Evolutionary conservation across 2,888 invertebrate genomes (phyloP).

Genomic region (Meghimatium bilineatum): DNA sequence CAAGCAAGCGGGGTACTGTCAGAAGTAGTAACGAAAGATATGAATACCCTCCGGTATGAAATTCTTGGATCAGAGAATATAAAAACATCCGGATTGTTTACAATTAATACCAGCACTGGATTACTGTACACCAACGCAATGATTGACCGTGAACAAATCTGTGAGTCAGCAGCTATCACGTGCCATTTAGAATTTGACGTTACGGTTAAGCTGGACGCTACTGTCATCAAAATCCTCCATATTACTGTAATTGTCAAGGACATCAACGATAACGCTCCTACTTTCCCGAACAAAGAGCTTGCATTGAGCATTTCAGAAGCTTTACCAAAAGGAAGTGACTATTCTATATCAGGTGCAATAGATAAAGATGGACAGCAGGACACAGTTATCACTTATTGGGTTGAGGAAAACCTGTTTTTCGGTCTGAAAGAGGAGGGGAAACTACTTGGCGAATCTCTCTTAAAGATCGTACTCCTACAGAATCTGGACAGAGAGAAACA

Average conservation of each 20-base stretch:
- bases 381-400: slow-evolving; percentile 46
- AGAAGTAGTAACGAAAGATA: slow-evolving; percentile 9
- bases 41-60: slow-evolving; percentile 42
- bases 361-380: slow-evolving; percentile 51
- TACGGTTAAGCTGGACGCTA: slow-evolving; percentile 55
- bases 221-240: slow-evolving; percentile 58
- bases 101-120: slow-evolving; percentile 49
- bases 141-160: slow-evolving; percentile 53
- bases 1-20: slow-evolving; percentile 43
- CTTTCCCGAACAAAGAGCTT: slow-evolving; percentile 57
- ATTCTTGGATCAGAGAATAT: slow-evolving; percentile 48
- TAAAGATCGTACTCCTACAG: slow-evolving; percentile 48
- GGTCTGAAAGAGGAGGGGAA: slow-evolving; percentile 45
- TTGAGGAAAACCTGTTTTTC: slow-evolving; percentile 50
- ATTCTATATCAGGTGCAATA: slow-evolving; percentile 52
- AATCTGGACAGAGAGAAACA: slow-evolving; percentile 52
- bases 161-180: slow-evolving; percentile 43
- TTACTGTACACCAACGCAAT: slow-evolving; percentile 49
- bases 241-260: slow-evolving; percentile 62
- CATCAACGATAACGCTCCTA: slow-evolving; percentile 65
- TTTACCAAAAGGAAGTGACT: slow-evolving; percentile 56
- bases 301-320: slow-evolving; percentile 60
- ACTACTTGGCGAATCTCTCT: slow-evolving; percentile 52
- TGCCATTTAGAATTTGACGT: slow-evolving; percentile 63
- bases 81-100: slow-evolving; percentile 48